phyloP scores from a whole-genome alignment of 2,888 invertebrate genomes.

The Drosophila imparisetae region DNA sequence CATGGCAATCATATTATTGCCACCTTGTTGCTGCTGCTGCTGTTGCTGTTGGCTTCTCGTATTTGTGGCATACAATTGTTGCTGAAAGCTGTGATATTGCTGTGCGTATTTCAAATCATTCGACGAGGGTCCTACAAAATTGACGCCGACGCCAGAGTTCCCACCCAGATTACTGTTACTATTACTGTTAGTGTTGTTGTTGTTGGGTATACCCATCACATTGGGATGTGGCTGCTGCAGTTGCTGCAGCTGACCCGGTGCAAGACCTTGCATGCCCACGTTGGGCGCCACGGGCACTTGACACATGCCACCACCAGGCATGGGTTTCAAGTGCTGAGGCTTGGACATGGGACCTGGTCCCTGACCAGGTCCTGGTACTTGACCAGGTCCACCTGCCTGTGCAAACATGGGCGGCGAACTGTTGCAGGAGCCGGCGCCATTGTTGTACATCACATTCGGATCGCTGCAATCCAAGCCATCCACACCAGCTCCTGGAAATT shows the following conservation, averaged over 20 bases:
- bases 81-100: constrained; percentile 98
- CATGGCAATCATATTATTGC: constrained; percentile 70
- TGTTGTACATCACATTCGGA: constrained; percentile 55
- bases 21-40: constrained; percentile 52
- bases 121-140: constrained; percentile 92
- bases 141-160: constrained; percentile 44
- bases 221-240: constrained; percentile 49
- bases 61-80: constrained; percentile 95
- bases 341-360: constrained; percentile 20
- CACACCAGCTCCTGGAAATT: constrained; percentile 55
- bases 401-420: constrained; percentile 53
- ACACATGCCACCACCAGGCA: constrained; percentile 51
- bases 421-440: constrained; percentile 54
- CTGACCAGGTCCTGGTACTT: constrained; percentile 28
- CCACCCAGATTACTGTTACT: constrained; percentile 5
- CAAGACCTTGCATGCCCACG: constrained; percentile 45
- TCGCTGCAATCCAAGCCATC: constrained; percentile 70
- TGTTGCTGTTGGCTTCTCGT: constrained; percentile 87
- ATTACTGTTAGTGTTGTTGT: constrained; percentile 30
- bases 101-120: constrained; percentile 97
- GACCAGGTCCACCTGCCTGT: constrained; percentile 27
- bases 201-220: constrained; percentile 45
- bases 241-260: constrained; percentile 42
- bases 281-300: constrained; percentile 48
- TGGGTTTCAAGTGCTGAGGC: constrained; percentile 46